These are phyloP conservation scores for Elephas maximus DNA, from an alignment of 2,113 vertebrate genomes.

Conservation along the genomic window DNA sequence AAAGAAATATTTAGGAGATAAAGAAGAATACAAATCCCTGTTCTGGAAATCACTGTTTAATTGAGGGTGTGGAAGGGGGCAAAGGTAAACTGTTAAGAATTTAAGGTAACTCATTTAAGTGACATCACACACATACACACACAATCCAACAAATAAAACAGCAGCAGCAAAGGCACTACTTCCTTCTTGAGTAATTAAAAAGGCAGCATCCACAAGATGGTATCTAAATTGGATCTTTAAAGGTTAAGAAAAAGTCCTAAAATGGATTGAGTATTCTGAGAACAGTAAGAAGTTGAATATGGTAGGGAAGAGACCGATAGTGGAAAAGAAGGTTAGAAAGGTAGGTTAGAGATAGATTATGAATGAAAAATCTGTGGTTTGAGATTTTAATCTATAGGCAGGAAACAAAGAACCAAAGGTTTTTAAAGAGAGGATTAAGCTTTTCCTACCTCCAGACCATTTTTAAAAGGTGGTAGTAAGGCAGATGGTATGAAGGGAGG, in stretches of 20 bases:
- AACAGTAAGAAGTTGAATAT: not conserved
- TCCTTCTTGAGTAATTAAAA: conserved; percentile 15
- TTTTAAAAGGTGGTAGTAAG: not conserved
- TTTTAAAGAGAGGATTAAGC: conserved; percentile 41
- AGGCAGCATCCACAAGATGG: not conserved
- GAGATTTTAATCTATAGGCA: not conserved
- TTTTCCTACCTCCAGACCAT: not conserved
- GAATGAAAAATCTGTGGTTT: conserved; percentile 4
- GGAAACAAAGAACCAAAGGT: not conserved
- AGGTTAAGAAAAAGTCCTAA: conserved; percentile 27
- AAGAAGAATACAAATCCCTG: not conserved
- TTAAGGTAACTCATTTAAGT: not conserved
- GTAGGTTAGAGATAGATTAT: not conserved
- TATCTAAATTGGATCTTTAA: conserved; percentile 44
- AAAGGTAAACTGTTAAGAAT: not conserved
- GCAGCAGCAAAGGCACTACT: not conserved
- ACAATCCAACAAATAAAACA: not conserved
- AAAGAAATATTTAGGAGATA: not conserved
- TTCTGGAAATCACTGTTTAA: not conserved
- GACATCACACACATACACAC: not conserved
- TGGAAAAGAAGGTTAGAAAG: not conserved
- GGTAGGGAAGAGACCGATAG: not conserved
- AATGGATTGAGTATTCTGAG: not conserved
- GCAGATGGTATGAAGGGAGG: not conserved
- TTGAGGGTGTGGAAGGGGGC: not conserved